Base-by-base conservation (phyloP, 2,797 vertebrate genomes). In the Catharus ustulatus region DNA sequence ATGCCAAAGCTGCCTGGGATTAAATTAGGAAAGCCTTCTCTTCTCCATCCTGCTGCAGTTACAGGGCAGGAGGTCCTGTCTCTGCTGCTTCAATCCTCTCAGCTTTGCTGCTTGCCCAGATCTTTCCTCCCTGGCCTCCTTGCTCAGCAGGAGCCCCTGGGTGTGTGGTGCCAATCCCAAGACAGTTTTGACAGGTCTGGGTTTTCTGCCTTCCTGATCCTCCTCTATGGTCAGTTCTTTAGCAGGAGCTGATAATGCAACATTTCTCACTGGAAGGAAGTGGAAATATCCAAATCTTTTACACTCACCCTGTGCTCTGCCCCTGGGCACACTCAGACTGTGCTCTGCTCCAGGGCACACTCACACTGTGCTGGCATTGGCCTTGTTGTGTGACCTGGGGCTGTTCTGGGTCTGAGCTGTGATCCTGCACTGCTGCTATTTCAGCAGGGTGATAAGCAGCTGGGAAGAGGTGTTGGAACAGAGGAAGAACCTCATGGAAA, bases 21-120 rank as follows among this genome's bases (percentile, higher is more conserved):
- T 87, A 87, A 83, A 91, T 68, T 76, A 43, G 88, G 84, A 80
- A 64, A 89, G 84, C 38, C 26, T 68, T 82, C 55, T 51, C 83
- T 40, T 61, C 64, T 83, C 71, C 49, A 8, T 69, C 85, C 73
- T 74, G 64, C 91, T 79, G 32, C 32, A 22, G 30, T 78, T 78
- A 49, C n/a, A 57, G 46, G 13, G 24, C 64, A 69, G 64, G 49
- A 38, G 61, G 45, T 57, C 6, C 0, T 54, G 57, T 23, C 69
- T 54, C 32, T 2, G 1, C 54, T 48, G 43, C 59, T 54, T 22
- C 40, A 20, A 1, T 51, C 42, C 34, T 68, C 52, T 48, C 52
- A 11, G 14, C 38, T 43, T 42, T 76, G 52, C 49, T 76, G 66
- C 67, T 75, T 69, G 36, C 49, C 38, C 45, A 36, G 2, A 2